Evolutionary conservation across 1,140 invertebrate species (phyloP).

Genomic region (Brachionus calyciflorus): DNA sequence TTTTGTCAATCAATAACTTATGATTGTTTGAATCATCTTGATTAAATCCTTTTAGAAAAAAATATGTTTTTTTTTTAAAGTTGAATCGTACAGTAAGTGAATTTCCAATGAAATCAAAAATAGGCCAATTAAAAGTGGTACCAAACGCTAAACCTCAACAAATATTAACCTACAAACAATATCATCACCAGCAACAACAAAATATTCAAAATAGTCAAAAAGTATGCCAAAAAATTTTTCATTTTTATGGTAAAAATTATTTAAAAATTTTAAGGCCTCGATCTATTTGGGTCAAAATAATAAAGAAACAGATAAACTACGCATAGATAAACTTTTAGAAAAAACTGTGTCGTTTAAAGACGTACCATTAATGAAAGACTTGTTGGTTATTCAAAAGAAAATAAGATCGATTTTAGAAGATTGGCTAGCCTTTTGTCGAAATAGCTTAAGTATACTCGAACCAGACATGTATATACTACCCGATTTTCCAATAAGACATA

Average conservation of each 20-base stretch:
- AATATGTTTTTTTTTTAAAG: neutral
- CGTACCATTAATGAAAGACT: conserved; percentile 35
- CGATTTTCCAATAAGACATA: neutral
- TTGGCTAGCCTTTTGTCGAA: conserved; percentile 5
- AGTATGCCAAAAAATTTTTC: neutral
- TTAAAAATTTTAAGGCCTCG: neutral
- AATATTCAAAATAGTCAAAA: neutral
- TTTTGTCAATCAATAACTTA: no score
- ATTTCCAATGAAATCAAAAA: conserved; percentile 16
- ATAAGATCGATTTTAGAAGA: conserved; percentile 36
- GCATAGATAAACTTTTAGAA: conserved; percentile 11
- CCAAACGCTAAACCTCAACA: conserved; percentile 21
- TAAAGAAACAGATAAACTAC: neutral
- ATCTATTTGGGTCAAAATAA: neutral
- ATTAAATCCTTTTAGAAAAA: neutral
- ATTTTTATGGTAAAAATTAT: neutral
- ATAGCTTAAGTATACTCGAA: neutral
- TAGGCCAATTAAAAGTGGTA: neutral
- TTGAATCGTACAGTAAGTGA: conserved; percentile 23
- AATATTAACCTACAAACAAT: conserved; percentile 4
- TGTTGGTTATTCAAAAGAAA: conserved; percentile 23
- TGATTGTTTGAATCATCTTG: no score
- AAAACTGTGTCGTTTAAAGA: conserved; percentile 16
- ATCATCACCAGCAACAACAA: conserved; percentile 38
- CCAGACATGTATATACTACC: conserved; percentile 26